Base-by-base conservation (phyloP, 2,797 vertebrate genomes). In the Manis pentadactyla region DNA sequence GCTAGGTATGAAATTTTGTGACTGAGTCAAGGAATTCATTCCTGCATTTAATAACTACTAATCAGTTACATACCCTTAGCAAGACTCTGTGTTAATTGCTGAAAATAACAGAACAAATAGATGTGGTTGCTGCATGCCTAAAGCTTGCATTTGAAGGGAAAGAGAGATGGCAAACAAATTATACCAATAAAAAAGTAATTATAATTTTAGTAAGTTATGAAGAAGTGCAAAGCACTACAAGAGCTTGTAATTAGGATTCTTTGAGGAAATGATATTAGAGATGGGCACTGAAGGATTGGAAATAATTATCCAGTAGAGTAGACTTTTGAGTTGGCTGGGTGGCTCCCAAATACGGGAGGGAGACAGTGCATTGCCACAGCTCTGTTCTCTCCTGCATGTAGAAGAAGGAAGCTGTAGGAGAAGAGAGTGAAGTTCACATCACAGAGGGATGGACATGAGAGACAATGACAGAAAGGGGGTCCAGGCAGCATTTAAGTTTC, bases 141-240 rank as follows among this genome's bases (percentile, higher is more conserved):
- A 88, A 94, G 86, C 73, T 71, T 64, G 69, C 85, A 59, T 68
- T 89, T 13, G 25, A 90, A 77, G 25, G 57, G 37, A 34, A 53
- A 46, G 46, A 74, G 57, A 95, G 34, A 85, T 66, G 3, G 57
- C n/a, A 97, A 95, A 90, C 92, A 94, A 95, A 97, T 79, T 74
- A 94, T 34, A 82, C 57, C 68, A 96, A 73, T 93, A 88, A 92
- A 88, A 92, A 97, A 69, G 68, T 93, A 95, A 95, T 97, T 90
- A 88, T 37, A 95, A 95, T 96, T 95, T 90, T 93, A 96, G 83
- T 95, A 93, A 82, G 68, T 90, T 92, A 95, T 92, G 74, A 95
- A 75, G 73, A 93, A 94, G 68, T 74, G 37, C 14, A 94, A 95
- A 96, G 73, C 4, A 0, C 18, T 86, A 85, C 27, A 71, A 93